Evolutionary conservation across 1,140 invertebrate genomes (phyloP), one percentile per base, ranked within the genome.

Genomic region (Drepana arcuata): DNA sequence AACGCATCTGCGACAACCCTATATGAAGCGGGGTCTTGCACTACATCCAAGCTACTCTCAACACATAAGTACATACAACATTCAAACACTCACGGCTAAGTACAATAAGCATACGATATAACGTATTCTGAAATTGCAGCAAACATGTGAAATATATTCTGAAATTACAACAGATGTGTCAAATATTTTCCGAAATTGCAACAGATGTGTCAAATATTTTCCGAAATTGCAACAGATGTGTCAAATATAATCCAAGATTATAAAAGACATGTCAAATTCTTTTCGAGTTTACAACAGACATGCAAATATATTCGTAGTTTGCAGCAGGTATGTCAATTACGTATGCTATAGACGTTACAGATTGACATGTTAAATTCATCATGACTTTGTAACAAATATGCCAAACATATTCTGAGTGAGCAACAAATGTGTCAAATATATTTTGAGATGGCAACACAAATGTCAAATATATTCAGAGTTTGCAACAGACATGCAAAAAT

Each of bases 71-170:
- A 68, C 69, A 69, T 64, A 45, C 62, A 12, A 64, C 56, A 54
- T 53, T n/a, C n/a, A n/a, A n/a, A 51, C 53, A 66, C 46, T 52
- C 59, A 66, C 53, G 57, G 51, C 53, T 74, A 78, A 78, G 73
- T 78, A 78, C 70, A 74, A 63, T 69, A 70, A 60, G 61, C 63
- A 55, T 64, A 72, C 61, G 42, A 48, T 58, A 58, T 40, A 60
- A 48, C 42, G n/a, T 43, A 48, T 48, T 27, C 41, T 47, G 64
- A 78, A 64, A 74, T 78, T 64, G 55, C 36, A 46, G 42, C 58
- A 69, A 59, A 61, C 54, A 53, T 56, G 33, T 25, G n/a, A n/a
- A n/a, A 10, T 10, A 48, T 43, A 48, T 48, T 27, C 41, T 47
- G 64, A 78, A 64, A 74, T 78, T 64, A 57, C 36, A 46, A 44